phyloP scores from a whole-genome alignment of 2,797 vertebrate species.

The Xenops minutus region DNA sequence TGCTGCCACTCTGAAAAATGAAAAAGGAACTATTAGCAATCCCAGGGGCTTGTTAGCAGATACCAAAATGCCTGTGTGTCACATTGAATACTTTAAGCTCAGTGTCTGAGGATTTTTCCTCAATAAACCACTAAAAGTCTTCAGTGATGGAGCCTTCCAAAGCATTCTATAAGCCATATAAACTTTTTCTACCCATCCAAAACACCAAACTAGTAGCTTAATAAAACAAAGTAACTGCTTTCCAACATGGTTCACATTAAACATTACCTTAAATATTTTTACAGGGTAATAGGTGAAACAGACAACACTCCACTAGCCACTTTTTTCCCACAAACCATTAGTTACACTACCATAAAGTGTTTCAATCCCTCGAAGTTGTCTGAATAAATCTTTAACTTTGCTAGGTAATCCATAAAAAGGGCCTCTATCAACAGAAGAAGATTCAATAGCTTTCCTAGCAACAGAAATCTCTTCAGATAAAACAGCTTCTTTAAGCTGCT shows the following conservation, averaged over 20 bases:
- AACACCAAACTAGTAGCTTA: neutral
- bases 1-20: constrained; percentile 90
- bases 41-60: no score
- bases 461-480: constrained; percentile 86
- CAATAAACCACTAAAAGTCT: neutral
- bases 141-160: neutral
- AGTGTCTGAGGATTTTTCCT: neutral
- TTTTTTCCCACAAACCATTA: neutral
- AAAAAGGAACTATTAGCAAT: neutral
- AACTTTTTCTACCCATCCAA: neutral
- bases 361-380: constrained; percentile 85
- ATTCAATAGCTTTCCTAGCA: constrained; percentile 81
- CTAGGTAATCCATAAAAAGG: constrained; percentile 94
- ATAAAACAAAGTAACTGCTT: neutral
- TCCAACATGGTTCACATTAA: neutral
- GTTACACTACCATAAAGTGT: constrained; percentile 87
- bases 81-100: neutral
- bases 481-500: constrained; percentile 81
- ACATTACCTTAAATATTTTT: neutral
- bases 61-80: neutral
- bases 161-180: neutral
- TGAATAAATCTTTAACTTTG: constrained; percentile 90
- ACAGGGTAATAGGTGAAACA: neutral
- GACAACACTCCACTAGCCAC: neutral
- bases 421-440: constrained; percentile 82